Percentiles rank a stretch among this genome's conserved stretches.
Evolutionary conservation across 2,888 invertebrate species (phyloP).

Genomic region (Cheilosia variabilis): DNA sequence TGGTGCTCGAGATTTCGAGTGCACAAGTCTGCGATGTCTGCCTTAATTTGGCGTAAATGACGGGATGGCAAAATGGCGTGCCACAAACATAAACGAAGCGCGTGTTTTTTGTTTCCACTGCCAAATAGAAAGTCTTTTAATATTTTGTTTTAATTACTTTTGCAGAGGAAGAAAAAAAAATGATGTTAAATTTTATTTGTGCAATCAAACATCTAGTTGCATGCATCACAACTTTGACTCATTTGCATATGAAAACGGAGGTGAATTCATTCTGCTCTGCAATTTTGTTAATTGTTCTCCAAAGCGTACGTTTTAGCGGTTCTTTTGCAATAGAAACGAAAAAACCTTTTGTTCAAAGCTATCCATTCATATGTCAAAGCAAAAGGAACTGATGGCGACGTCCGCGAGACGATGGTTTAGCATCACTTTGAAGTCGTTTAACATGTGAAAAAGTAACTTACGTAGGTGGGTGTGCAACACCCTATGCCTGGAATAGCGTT

Average conservation of each 20-base stretch:
- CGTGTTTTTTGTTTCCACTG: not conserved
- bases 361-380: conserved; percentile 57
- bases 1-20: conserved; percentile 42
- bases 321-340: conserved; percentile 32
- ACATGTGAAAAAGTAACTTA: conserved; percentile 69
- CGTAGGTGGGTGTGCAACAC: conserved; percentile 49
- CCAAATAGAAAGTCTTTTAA: conserved; percentile 26
- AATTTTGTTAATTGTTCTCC: conserved; percentile 41
- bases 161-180: not conserved
- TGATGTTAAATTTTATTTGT: conserved; percentile 1
- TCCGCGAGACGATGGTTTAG: conserved; percentile 42
- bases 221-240: conserved; percentile 30
- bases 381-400: conserved; percentile 47
- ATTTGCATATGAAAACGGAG: conserved; percentile 62
- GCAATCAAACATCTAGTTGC: not conserved
- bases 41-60: conserved; percentile 39
- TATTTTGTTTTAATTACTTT: conserved; percentile 40
- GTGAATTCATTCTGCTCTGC: conserved; percentile 37
- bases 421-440: conserved; percentile 71
- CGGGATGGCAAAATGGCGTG: conserved; percentile 55
- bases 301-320: conserved; percentile 43
- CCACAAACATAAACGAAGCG: conserved; percentile 9
- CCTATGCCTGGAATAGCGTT: conserved; percentile 7
- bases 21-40: conserved; percentile 37
- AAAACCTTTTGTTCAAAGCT: conserved; percentile 56